These are phyloP conservation scores for Myathropa florea DNA, from an alignment of 2,888 invertebrate species.

Conservation along the genomic window DNA sequence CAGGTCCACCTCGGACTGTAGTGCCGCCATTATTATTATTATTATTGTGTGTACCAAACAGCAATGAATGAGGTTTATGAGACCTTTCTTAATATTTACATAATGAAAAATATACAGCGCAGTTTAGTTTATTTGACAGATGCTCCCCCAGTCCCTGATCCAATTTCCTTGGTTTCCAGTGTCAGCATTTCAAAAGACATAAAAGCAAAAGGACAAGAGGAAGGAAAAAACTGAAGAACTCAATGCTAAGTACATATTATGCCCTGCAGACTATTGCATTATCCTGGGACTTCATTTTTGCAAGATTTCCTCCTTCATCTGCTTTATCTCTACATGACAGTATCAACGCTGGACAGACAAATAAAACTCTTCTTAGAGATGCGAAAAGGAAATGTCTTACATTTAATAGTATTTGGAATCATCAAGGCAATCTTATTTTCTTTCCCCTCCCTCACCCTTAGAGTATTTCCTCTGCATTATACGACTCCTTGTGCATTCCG, in stretches of 20 bases:
- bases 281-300: constrained; percentile 30
- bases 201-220: neutral
- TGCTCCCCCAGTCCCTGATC: constrained; percentile 8
- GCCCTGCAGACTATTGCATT: constrained; percentile 35
- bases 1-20: too few species aligned
- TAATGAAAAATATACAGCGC: neutral
- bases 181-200: constrained; percentile 25
- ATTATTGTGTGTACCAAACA: neutral
- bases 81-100: neutral
- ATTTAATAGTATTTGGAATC: constrained; percentile 38
- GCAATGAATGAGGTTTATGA: neutral
- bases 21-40: too few species aligned
- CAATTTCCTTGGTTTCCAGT: constrained; percentile 45
- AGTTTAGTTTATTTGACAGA: constrained; percentile 25
- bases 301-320: constrained; percentile 23
- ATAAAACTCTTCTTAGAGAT: constrained; percentile 16
- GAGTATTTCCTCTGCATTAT: neutral
- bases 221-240: neutral
- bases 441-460: neutral
- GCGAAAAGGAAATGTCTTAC: constrained; percentile 6
- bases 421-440: constrained; percentile 25
- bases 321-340: constrained; percentile 16
- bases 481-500: neutral
- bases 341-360: constrained; percentile 40
- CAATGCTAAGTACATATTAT: constrained; percentile 36